A percentile compares a stretch with the other conserved stretches of the same genome.
phyloP scores from a whole-genome alignment of 2,888 invertebrate genomes.

The Galerucella calmariensis region DNA sequence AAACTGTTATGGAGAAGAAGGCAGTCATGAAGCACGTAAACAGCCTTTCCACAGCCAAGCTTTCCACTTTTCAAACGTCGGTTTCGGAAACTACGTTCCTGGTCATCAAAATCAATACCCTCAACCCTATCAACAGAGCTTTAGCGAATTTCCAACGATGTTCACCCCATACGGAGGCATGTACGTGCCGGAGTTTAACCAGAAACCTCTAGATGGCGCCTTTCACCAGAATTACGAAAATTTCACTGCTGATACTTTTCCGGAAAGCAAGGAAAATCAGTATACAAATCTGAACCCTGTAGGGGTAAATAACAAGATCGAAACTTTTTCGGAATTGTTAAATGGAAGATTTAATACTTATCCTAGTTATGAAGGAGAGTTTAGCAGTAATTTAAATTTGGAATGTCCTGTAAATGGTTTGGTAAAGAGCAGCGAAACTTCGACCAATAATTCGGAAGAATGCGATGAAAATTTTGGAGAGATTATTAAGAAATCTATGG shows the following conservation, averaged over 20 bases:
- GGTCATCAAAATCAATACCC: slow-evolving; percentile 45
- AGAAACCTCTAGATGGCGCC: slow-evolving; percentile 52
- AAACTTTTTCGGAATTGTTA: slow-evolving; percentile 75
- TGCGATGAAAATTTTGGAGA: slow-evolving; percentile 87
- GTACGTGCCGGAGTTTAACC: slow-evolving; percentile 55
- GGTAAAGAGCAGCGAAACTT: slow-evolving; percentile 43
- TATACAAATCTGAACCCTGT: slow-evolving; percentile 78
- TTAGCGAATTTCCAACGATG: slow-evolving; percentile 64
- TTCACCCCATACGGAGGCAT: slow-evolving; percentile 65
- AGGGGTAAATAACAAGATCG: slow-evolving; percentile 76
- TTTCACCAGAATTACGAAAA: slow-evolving; percentile 68
- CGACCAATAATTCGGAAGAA: slow-evolving; percentile 59
- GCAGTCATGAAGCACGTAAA: slow-evolving; percentile 53
- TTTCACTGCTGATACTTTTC: slow-evolving; percentile 64
- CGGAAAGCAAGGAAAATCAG: slow-evolving; percentile 68
- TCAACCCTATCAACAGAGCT: slow-evolving; percentile 48
- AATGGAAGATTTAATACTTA: slow-evolving; percentile 68
- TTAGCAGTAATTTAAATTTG: slow-evolving; percentile 13
- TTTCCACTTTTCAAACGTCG: slow-evolving; percentile 62
- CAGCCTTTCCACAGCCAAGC: slow-evolving; percentile 57
- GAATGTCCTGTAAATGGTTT: slow-evolving; percentile 42
- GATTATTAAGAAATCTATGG: slow-evolving; percentile 92
- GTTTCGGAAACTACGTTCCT: slow-evolving; percentile 57
- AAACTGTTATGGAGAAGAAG: slow-evolving; percentile 71
- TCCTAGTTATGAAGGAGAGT: slow-evolving; percentile 63